Evolutionary conservation across 1,140 invertebrate species (phyloP), one percentile per base, ranked within the genome.

Genomic region (Prorops nasuta): DNA sequence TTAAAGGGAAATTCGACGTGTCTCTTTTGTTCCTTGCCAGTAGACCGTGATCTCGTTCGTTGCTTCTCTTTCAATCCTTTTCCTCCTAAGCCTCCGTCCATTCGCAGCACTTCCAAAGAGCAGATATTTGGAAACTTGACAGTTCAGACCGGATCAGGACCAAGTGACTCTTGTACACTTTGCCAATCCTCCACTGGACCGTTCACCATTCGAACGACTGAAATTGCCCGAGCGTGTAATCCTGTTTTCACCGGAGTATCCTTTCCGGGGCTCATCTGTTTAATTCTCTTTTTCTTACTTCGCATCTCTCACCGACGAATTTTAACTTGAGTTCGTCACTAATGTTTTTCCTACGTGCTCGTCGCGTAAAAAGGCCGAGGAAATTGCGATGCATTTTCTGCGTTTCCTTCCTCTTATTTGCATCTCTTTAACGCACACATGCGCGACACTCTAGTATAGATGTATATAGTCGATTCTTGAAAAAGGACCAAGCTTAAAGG

Each of bases 111-210:
- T 36, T 40, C 43, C 52, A 60, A 53, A 43, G 24, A 28, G 51
- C 57, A 57, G 59, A 61, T 56, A 61, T 61, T 61, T 60, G 58
- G 59, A 61, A 61, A 61, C 59, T 61, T 56, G 59, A 60, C 58
- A 56, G 49, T 55, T 21, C 47, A 39, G 40, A 44, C 44, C 34
- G 40, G 40, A 60, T 60, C 51, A 47, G 41, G 31, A 10, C 10
- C 10, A 28, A 28, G 31, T 39, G 44, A 46, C 44, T 49, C 57
- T 56, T 42, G 57, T 41, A 18, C 58, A 56, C 53, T 60, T 47
- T 20, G 39, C 34, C 8, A 60, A 44, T 60, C 44, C 49, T 56
- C 45, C 43, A 28, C 38, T 45, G 49, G 54, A 47, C 49, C 49
- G 42, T 44, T 34, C 40, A 19, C 28, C 44, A 55, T 34, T 36